A percentile compares a stretch with the other conserved stretches of the same genome.
Evolutionary conservation across 2,797 vertebrate species (phyloP).

Genomic region (Nasua narica): DNA sequence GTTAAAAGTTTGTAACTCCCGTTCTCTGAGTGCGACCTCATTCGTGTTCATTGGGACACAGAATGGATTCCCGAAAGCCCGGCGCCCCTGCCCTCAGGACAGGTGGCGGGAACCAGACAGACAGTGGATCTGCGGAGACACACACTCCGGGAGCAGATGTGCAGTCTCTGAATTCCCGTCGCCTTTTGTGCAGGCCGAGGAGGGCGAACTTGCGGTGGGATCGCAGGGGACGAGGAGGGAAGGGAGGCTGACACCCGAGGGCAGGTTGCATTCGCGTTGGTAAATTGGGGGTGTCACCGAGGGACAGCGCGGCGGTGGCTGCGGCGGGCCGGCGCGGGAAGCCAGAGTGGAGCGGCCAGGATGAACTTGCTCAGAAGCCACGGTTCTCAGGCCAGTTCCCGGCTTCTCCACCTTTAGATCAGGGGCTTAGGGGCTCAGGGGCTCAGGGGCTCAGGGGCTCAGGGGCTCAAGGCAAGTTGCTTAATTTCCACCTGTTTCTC

Average conservation of each 20-base stretch:
- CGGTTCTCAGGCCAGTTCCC: not conserved
- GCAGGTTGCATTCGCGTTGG: not conserved
- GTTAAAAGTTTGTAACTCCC: not conserved
- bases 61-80: not conserved
- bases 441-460: not conserved
- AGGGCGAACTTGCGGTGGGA: not conserved
- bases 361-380: not conserved
- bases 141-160: not conserved
- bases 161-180: not conserved
- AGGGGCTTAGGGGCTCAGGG: not conserved
- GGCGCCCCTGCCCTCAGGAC: not conserved
- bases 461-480: not conserved
- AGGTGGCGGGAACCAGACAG: not conserved
- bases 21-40: not conserved
- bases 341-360: not conserved
- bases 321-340: not conserved
- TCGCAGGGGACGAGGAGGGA: not conserved
- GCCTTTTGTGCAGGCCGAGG: not conserved
- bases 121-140: not conserved
- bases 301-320: rapidly evolving
- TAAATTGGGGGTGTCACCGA: not conserved
- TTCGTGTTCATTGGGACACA: not conserved
- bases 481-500: not conserved
- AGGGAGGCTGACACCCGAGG: not conserved
- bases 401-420: not conserved